A percentile compares a stretch with the other conserved stretches of the same genome.
Evolutionary conservation across 2,888 invertebrate species (phyloP).

Genomic region (Glaucopsyche alexis): DNA sequence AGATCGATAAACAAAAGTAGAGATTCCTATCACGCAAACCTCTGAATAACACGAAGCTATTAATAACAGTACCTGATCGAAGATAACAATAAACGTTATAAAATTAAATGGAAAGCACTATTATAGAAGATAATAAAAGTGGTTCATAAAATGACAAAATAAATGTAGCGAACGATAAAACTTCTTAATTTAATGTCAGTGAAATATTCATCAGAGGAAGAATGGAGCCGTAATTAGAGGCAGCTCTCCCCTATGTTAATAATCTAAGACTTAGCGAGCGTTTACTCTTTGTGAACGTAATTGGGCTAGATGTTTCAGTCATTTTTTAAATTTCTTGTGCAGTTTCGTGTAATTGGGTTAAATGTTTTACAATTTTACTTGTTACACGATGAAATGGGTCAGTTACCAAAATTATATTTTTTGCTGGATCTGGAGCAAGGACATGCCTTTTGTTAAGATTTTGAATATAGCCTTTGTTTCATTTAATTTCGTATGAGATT

Average conservation of each 20-base stretch:
- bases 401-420: not conserved
- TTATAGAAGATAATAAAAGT: constrained; percentile 16
- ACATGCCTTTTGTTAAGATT: not conserved
- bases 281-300: constrained; percentile 24
- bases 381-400: constrained; percentile 6
- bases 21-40: not conserved
- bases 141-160: constrained; percentile 6
- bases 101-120: not conserved
- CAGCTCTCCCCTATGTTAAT: constrained; percentile 24
- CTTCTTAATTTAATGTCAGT: constrained; percentile 26
- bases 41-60: not conserved
- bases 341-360: constrained; percentile 14
- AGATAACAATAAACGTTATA: not conserved
- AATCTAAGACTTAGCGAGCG: constrained; percentile 25
- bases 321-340: constrained; percentile 23
- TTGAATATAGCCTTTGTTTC: not conserved
- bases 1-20: not conserved
- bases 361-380: constrained; percentile 6
- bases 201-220: constrained; percentile 18
- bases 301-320: constrained; percentile 25
- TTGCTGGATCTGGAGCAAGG: not conserved
- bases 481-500: not conserved
- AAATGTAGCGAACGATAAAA: constrained; percentile 10
- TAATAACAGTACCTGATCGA: not conserved
- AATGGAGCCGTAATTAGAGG: constrained; percentile 25